Conservation (phyloP, 2,888 invertebrate species). For the Coleophora flavipennella region DNA sequence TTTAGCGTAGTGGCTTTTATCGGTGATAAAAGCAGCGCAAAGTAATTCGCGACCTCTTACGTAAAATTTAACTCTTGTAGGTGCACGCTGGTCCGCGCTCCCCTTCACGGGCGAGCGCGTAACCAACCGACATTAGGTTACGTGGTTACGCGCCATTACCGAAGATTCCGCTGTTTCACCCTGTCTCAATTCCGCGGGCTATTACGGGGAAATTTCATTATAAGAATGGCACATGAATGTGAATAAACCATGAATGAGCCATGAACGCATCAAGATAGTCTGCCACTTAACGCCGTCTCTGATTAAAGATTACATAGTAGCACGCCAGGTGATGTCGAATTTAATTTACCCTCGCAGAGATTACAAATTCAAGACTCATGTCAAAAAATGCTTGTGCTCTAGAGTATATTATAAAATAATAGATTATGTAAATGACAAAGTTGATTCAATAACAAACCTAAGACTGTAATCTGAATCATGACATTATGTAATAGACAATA, state of each 20-base stretch:
- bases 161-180: slow-evolving; percentile 52
- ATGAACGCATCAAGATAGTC: slow-evolving; percentile 30
- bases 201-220: slow-evolving; percentile 59
- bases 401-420: no score
- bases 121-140: slow-evolving; percentile 35
- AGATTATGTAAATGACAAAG: no score
- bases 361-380: no score
- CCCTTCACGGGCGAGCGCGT: slow-evolving; percentile 23
- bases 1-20: slow-evolving; percentile 19
- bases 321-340: slow-evolving; percentile 33
- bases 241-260: slow-evolving; percentile 46
- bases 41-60: slow-evolving; percentile 20
- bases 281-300: slow-evolving; percentile 29
- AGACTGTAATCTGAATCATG: no score
- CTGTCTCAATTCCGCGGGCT: slow-evolving; percentile 48
- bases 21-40: slow-evolving; percentile 2
- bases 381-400: no score
- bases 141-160: slow-evolving; percentile 55
- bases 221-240: slow-evolving; percentile 45
- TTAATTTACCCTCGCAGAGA: slow-evolving; percentile 38
- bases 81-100: slow-evolving; percentile 3
- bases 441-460: no score
- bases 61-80: slow-evolving; percentile 21
- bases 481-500: no score
- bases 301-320: slow-evolving; percentile 43